These are phyloP conservation scores for Leucophenga varia DNA, from an alignment of 1,140 invertebrate species.

Conservation along the genomic window DNA sequence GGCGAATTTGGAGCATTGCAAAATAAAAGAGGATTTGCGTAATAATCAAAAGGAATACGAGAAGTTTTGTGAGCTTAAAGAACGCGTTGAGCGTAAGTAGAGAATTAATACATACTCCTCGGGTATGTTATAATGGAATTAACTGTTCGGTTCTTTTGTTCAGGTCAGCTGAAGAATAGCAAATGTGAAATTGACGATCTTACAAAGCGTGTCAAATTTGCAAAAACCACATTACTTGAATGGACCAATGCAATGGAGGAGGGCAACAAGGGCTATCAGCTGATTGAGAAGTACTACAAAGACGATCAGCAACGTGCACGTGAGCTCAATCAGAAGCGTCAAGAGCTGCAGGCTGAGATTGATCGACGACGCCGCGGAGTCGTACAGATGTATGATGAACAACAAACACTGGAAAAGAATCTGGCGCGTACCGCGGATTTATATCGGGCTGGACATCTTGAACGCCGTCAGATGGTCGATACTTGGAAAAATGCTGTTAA, in stretches of 20 bases:
- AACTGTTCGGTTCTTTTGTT: too few species aligned
- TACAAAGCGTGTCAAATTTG: constrained; percentile 61
- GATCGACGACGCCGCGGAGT: constrained; percentile 36
- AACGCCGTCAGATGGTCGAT: constrained; percentile 48
- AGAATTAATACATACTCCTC: too few species aligned
- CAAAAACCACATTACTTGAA: constrained; percentile 61
- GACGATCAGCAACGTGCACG: constrained; percentile 62
- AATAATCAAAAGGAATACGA: constrained; percentile 33
- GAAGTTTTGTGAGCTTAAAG: constrained; percentile 31
- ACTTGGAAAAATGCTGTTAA: constrained; percentile 53
- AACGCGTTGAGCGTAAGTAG: constrained; percentile 29
- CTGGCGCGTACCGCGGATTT: constrained; percentile 44
- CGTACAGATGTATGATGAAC: constrained; percentile 42
- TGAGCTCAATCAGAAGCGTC: constrained; percentile 56
- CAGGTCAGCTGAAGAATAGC: too few species aligned
- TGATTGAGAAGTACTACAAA: constrained; percentile 63
- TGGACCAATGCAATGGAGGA: constrained; percentile 63
- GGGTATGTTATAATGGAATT: too few species aligned
- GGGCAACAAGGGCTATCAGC: constrained; percentile 61
- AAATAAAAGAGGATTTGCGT: constrained; percentile 55
- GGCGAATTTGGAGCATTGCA: constrained; percentile 56
- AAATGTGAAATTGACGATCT: constrained; percentile 59
- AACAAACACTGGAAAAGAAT: constrained; percentile 47
- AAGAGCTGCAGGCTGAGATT: constrained; percentile 48
- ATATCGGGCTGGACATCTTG: constrained; percentile 44